These are phyloP conservation scores for Stegostoma tigrinum DNA, from an alignment of 2,113 vertebrate species.

Conservation along the genomic window DNA sequence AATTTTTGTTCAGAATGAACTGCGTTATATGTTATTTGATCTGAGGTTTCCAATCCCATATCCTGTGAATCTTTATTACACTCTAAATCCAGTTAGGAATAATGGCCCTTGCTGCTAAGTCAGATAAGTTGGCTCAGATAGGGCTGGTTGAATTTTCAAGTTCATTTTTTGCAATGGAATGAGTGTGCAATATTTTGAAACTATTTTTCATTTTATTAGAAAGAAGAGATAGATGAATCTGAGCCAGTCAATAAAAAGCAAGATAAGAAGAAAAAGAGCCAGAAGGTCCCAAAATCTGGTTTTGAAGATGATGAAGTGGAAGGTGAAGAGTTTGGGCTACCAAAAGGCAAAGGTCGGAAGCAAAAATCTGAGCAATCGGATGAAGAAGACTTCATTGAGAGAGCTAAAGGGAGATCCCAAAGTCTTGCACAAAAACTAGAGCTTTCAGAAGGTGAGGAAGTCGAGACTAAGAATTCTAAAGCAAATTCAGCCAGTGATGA, in stretches of 20 bases:
- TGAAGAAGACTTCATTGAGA: slow-evolving; percentile 54
- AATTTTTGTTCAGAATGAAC: neutral
- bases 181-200: neutral
- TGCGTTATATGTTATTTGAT: neutral
- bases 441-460: slow-evolving; percentile 57
- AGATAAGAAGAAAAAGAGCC: slow-evolving; percentile 85
- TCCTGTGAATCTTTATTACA: neutral
- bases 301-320: slow-evolving; percentile 65
- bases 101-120: neutral
- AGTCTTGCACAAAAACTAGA: slow-evolving; percentile 55
- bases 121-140: neutral
- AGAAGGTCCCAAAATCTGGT: slow-evolving; percentile 69
- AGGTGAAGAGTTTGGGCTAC: slow-evolving; percentile 45
- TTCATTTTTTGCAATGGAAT: neutral
- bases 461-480: slow-evolving; percentile 36
- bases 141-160: neutral
- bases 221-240: slow-evolving; percentile 59
- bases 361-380: slow-evolving; percentile 46
- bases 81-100: neutral
- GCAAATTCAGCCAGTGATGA: slow-evolving; percentile 54
- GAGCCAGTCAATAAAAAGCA: slow-evolving; percentile 62
- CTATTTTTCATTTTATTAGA: slow-evolving; percentile 49
- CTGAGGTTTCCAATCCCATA: neutral
- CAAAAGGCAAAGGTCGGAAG: slow-evolving; percentile 55
- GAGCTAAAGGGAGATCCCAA: slow-evolving; percentile 66